Evolutionary conservation across 2,113 vertebrate species (phyloP).

Genomic region (Clarias batrachus): DNA sequence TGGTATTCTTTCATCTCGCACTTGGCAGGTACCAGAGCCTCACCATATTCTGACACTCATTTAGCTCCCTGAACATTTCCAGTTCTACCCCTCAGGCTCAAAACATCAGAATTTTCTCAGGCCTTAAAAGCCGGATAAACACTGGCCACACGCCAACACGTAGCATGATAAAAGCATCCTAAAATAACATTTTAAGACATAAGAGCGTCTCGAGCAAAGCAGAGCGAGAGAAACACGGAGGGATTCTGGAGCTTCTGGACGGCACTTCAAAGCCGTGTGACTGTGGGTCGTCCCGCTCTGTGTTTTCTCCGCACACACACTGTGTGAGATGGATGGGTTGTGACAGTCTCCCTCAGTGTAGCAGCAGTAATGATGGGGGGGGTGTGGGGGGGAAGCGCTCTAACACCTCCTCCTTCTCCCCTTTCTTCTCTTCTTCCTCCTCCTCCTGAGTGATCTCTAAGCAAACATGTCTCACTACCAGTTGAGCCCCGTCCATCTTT

Average conservation of each 20-base stretch:
- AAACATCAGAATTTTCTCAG: constrained; percentile 22
- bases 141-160: constrained; percentile 14
- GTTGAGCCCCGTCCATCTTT: constrained; percentile 12
- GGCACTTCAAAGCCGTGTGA: constrained; percentile 33
- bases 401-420: background rate
- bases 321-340: constrained; percentile 43
- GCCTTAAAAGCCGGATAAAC: constrained; percentile 24
- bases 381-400: constrained; percentile 19
- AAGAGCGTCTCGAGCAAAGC: background rate
- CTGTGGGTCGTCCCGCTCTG: constrained; percentile 15
- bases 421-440: background rate
- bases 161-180: constrained; percentile 16
- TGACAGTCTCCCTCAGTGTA: constrained; percentile 44
- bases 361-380: constrained; percentile 33
- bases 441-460: constrained; percentile 4
- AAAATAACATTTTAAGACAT: constrained; percentile 23
- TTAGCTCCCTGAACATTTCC: constrained; percentile 14
- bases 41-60: constrained; percentile 9
- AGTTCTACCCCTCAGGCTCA: constrained; percentile 11
- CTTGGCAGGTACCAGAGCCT: constrained; percentile 16
- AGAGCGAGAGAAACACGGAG: background rate
- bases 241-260: constrained; percentile 32
- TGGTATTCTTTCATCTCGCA: constrained; percentile 2
- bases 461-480: constrained; percentile 30
- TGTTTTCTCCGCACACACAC: constrained; percentile 7